These are phyloP conservation scores for Ommatoiulus sabulosus DNA, from an alignment of 2,888 invertebrate species.

Conservation along the genomic window DNA sequence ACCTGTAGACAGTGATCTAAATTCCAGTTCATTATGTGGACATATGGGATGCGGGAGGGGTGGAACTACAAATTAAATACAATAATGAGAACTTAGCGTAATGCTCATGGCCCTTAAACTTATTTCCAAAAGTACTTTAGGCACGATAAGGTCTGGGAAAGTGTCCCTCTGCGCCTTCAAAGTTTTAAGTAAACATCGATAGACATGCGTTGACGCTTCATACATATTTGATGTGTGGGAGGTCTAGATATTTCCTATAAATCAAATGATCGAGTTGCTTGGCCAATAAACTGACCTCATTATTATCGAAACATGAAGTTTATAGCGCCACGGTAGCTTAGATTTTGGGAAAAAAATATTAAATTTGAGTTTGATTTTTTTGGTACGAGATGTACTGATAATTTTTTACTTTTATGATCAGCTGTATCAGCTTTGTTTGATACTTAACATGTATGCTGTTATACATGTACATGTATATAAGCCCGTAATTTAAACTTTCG, in stretches of 20 bases:
- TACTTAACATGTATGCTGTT: no score
- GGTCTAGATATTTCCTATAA: conserved; percentile 7
- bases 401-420: background rate
- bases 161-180: background rate
- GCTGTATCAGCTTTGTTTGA: background rate
- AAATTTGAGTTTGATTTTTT: background rate
- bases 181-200: background rate
- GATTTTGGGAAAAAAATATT: background rate
- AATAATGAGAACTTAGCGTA: no score
- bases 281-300: background rate
- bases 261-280: background rate
- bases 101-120: no score
- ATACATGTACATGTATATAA: no score
- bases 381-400: background rate
- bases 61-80: no score
- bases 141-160: background rate
- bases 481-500: no score
- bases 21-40: no score
- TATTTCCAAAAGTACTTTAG: background rate
- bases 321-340: background rate
- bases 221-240: background rate
- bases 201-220: background rate
- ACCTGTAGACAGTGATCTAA: no score
- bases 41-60: no score
- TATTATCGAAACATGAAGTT: background rate